Base-by-base conservation (phyloP, 92 coral and sea anemone genomes). In the Parazoanthus atlanticus region DNA sequence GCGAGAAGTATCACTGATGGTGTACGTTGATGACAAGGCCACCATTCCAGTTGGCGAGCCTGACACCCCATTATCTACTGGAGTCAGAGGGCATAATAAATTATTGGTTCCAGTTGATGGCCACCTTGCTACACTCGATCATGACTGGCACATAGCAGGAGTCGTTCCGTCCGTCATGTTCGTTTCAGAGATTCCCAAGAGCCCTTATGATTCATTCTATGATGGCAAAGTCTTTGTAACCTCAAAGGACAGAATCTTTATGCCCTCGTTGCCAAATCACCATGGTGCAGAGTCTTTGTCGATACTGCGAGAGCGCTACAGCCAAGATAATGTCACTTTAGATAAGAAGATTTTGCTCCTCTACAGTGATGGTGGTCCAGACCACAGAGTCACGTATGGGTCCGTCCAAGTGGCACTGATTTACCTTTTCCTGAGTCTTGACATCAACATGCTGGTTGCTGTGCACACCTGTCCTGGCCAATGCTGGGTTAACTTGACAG, bases 41-140 rank as follows among this genome's bases (percentile, higher is more conserved):
- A 74, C 78, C 78, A 74, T 74, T 74, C 78, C 78, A 23, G 49
- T 82, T 82, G 86, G 86, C 26, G 86, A 82, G 72, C 86, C 86
- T 52, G 86, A 82, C 28, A 23, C 70, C n/a, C 86, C 86, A 26
- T 25, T 82, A 23, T 82, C 86, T 33, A 64, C 86, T 40, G 74
- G 72, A 82, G 72, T 17, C 29, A 82, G 86, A 65, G 74, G 86
- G 54, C 86, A 82, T 52, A 82, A 82, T 32, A 82, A 82, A 71
- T 31, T 64, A 17, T 43, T 82, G 31, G 46, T 32, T 25, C 86
- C 86, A 61, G 78, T 31, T 11, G 29, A 82, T 82, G 87, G 87
- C 40, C 31, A 30, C 71, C 87, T 84, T 84, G 87, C 74, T 19
- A 31, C 73, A 8, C n/a, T 67, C 73, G 73, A 67, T 67, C 73